Evolutionary conservation across 2,113 vertebrate genomes (phyloP).

Genomic region (Calidris pygmaea): DNA sequence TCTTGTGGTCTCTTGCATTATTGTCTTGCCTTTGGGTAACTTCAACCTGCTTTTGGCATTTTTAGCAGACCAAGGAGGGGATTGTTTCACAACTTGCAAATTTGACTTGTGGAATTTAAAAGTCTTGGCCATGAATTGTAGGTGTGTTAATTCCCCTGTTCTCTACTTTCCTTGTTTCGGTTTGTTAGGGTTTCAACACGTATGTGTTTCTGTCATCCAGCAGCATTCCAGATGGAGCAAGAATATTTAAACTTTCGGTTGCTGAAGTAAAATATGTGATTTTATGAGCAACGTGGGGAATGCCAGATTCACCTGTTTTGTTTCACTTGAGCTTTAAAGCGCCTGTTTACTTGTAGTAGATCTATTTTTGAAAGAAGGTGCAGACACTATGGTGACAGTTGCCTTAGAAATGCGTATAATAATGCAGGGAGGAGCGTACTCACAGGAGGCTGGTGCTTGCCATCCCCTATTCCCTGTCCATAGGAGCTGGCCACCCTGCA

Average conservation of each 20-base stretch:
- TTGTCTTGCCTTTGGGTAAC: neutral
- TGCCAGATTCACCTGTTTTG: neutral
- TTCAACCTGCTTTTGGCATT: neutral
- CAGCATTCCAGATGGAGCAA: neutral
- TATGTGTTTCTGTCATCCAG: neutral
- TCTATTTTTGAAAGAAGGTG: conserved; percentile 19
- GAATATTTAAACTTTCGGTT: neutral
- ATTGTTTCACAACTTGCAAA: neutral
- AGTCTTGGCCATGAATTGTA: neutral
- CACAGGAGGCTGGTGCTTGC: neutral
- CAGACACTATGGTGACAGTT: conserved; percentile 44
- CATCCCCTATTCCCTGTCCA: neutral
- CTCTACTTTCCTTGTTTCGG: neutral
- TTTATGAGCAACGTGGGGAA: neutral
- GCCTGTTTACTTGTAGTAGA: neutral
- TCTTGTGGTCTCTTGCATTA: neutral
- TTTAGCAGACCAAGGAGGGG: neutral
- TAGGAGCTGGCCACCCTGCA: neutral
- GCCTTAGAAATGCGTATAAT: conserved; percentile 38
- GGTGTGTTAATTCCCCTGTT: neutral
- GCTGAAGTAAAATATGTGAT: neutral
- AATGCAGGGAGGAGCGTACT: neutral
- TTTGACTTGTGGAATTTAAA: neutral
- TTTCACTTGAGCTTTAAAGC: neutral
- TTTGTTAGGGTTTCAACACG: neutral